Evolutionary conservation across 2,888 invertebrate genomes (phyloP).

Genomic region (Morinoia aosen): DNA sequence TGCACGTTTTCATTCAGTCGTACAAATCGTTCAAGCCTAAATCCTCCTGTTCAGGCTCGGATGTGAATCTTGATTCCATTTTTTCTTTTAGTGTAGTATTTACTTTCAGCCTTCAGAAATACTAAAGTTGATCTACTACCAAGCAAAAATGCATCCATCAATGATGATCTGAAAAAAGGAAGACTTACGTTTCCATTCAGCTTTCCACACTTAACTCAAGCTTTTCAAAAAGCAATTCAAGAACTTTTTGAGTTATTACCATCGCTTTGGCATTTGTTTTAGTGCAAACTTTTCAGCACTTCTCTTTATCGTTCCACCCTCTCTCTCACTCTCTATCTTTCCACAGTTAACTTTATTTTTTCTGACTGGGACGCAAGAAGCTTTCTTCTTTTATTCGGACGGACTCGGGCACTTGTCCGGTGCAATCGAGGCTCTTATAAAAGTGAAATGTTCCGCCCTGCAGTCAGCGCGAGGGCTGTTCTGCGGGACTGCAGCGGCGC

Average conservation of each 20-base stretch:
- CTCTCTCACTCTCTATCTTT: background rate
- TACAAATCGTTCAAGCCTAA: too few species aligned
- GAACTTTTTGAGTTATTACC: background rate
- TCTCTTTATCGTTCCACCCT: background rate
- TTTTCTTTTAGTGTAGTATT: too few species aligned
- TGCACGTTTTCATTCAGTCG: background rate
- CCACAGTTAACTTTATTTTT: background rate
- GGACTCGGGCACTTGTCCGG: background rate
- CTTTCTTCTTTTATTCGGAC: background rate
- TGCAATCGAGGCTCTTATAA: conserved; percentile 16
- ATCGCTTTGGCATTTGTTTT: background rate
- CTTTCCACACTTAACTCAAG: background rate
- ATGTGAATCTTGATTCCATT: too few species aligned
- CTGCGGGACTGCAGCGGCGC: background rate
- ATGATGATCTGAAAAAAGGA: background rate
- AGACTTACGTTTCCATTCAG: background rate
- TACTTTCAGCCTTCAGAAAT: too few species aligned
- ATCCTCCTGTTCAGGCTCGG: too few species aligned
- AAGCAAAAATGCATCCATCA: background rate
- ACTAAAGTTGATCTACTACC: too few species aligned
- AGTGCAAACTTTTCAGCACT: background rate
- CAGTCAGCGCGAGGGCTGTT: background rate
- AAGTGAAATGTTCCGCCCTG: conserved; percentile 16
- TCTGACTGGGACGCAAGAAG: background rate
- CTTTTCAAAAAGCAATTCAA: background rate